phyloP scores from a whole-genome alignment of 2,888 invertebrate genomes.

The Polydrusus tereticollis region DNA sequence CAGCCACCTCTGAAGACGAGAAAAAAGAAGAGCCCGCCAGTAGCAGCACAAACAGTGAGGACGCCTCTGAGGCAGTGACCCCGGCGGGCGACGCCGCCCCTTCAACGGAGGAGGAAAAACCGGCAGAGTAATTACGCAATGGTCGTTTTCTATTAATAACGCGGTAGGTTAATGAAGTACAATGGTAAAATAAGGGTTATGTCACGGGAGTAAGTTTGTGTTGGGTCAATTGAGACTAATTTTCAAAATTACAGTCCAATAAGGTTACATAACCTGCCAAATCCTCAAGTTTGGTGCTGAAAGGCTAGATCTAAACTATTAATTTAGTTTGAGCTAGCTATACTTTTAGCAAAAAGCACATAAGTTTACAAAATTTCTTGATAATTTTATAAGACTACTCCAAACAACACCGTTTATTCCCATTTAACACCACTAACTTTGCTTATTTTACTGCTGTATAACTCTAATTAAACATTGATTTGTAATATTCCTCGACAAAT shows the following conservation, averaged over 20 bases:
- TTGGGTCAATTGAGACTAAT: not conserved
- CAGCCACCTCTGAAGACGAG: slow-evolving; percentile 59
- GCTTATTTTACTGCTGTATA: slow-evolving; percentile 43
- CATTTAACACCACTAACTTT: slow-evolving; percentile 4
- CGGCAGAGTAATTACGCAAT: slow-evolving; percentile 61
- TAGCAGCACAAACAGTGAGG: slow-evolving; percentile 56
- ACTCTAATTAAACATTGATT: slow-evolving; percentile 51
- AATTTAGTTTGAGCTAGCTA: slow-evolving; percentile 5
- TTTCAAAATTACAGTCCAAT: not conserved
- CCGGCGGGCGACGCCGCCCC: slow-evolving; percentile 45
- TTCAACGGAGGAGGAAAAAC: slow-evolving; percentile 61
- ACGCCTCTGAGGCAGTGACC: slow-evolving; percentile 31
- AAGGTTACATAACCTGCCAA: not conserved
- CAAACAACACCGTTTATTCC: slow-evolving; percentile 1
- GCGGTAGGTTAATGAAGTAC: slow-evolving; percentile 58
- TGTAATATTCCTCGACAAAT: slow-evolving; percentile 50
- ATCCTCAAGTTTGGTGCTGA: not conserved
- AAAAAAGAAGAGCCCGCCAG: slow-evolving; percentile 53
- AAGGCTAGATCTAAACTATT: not conserved
- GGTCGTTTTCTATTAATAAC: slow-evolving; percentile 54
- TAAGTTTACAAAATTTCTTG: too few species aligned
- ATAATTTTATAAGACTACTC: not conserved
- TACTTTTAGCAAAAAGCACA: slow-evolving; percentile 14
- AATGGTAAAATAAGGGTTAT: slow-evolving; percentile 40
- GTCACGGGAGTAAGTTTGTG: slow-evolving; percentile 27